Percentiles rank a stretch among this genome's conserved stretches.
These are phyloP conservation scores for Sminthopsis crassicaudata DNA, from an alignment of 2,113 vertebrate genomes.

Conservation along the genomic window DNA sequence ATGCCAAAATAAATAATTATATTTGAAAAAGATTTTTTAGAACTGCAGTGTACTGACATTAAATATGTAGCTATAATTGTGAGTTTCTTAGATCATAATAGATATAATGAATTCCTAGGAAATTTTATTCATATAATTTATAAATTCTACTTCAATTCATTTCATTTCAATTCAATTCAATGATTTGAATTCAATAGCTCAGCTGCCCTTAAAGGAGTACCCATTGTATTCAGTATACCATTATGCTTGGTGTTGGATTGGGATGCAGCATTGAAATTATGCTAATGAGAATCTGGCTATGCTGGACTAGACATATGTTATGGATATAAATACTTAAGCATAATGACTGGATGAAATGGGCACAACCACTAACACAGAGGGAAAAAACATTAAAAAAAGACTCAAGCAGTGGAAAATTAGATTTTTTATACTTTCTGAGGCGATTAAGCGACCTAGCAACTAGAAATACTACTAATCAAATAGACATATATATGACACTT, in stretches of 20 bases:
- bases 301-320: conserved; percentile 3
- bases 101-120: background rate
- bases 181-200: background rate
- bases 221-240: background rate
- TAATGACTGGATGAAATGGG: background rate
- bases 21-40: background rate
- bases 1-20: background rate
- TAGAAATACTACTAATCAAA: background rate
- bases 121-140: background rate
- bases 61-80: background rate
- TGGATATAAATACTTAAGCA: background rate
- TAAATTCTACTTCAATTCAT: background rate
- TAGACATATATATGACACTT: background rate
- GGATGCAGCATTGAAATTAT: background rate
- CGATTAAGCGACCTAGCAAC: background rate
- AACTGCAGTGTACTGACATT: background rate
- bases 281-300: background rate
- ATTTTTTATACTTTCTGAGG: background rate
- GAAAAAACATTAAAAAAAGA: background rate
- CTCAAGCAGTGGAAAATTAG: background rate
- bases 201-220: background rate
- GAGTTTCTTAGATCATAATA: background rate
- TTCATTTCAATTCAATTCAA: background rate
- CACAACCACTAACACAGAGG: background rate
- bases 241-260: background rate